Conservation (phyloP, 2,113 vertebrate genomes). For the Hippocampus zosterae region DNA sequence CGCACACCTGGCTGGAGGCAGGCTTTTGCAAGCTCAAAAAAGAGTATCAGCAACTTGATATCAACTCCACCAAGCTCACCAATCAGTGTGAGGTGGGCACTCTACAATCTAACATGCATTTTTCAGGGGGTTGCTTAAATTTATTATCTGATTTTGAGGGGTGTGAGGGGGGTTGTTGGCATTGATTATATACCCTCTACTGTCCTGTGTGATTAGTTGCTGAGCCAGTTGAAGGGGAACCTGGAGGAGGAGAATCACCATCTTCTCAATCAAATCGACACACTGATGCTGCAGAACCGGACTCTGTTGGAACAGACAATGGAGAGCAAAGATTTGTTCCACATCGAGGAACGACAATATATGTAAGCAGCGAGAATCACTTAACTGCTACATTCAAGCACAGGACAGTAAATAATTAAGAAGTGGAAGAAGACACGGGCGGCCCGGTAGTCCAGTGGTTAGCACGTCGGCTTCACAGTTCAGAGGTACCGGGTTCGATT, state of each 20-base stretch:
- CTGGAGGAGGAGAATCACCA: conserved; percentile 96
- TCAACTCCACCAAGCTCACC: conserved; percentile 88
- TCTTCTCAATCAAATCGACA: conserved; percentile 94
- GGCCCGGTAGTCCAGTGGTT: too few species aligned
- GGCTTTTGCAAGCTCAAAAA: conserved; percentile 92
- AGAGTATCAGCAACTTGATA: conserved; percentile 92
- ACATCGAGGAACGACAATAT: conserved; percentile 95
- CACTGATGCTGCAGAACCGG: conserved; percentile 93
- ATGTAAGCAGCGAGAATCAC: conserved; percentile 71
- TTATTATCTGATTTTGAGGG: neutral
- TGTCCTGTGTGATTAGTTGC: conserved; percentile 69
- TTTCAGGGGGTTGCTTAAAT: neutral
- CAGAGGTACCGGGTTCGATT: too few species aligned
- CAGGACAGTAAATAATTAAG: neutral
- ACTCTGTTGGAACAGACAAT: conserved; percentile 94
- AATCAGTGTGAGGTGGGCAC: conserved; percentile 92
- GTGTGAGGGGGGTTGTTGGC: neutral
- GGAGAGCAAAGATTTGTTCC: conserved; percentile 98
- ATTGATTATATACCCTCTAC: neutral
- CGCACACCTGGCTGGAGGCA: conserved; percentile 89
- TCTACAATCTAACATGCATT: neutral
- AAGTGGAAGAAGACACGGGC: neutral
- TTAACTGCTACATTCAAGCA: neutral
- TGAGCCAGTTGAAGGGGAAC: conserved; percentile 95
- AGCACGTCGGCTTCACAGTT: too few species aligned